Evolutionary conservation across 2,797 vertebrate species (phyloP).

Genomic region (Leptoclinus maculatus): DNA sequence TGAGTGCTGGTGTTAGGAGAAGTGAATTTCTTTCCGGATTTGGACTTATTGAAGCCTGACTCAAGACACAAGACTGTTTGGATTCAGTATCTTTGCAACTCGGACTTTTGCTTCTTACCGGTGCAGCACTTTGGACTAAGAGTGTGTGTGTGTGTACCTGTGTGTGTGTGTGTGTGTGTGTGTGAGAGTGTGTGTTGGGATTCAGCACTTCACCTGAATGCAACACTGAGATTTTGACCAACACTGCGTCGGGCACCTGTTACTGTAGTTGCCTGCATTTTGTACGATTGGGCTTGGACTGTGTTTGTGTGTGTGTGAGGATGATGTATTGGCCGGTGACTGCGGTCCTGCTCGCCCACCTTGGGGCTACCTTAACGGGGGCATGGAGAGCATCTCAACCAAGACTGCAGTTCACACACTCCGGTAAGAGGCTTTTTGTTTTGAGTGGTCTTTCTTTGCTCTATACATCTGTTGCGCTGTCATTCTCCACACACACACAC

Average conservation of each 20-base stretch:
- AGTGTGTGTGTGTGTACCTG: conserved; percentile 5
- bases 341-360: conserved; percentile 63
- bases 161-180: not conserved
- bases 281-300: conserved; percentile 9
- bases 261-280: conserved; percentile 3
- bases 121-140: conserved; percentile 30
- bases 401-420: conserved; percentile 82
- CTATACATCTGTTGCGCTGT: conserved; percentile 9
- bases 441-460: not conserved
- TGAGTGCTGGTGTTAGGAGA: conserved; percentile 40
- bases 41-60: conserved; percentile 46
- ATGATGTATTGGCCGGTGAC: conserved; percentile 65
- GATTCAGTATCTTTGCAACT: conserved; percentile 53
- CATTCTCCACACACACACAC: conserved; percentile 4
- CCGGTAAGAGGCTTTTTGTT: conserved; percentile 65
- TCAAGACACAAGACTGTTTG: conserved; percentile 32
- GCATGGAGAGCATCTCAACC: conserved; percentile 86
- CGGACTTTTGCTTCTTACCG: conserved; percentile 33
- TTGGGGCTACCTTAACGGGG: conserved; percentile 65
- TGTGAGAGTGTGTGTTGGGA: not conserved
- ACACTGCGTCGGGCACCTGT: conserved; percentile 12
- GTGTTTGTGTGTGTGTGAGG: conserved; percentile 30
- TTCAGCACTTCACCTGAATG: conserved; percentile 2
- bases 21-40: conserved; percentile 52
- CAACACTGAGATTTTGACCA: conserved; percentile 17